Evolutionary conservation across 2,888 invertebrate genomes (phyloP).

Genomic region (Melieria crassipennis): DNA sequence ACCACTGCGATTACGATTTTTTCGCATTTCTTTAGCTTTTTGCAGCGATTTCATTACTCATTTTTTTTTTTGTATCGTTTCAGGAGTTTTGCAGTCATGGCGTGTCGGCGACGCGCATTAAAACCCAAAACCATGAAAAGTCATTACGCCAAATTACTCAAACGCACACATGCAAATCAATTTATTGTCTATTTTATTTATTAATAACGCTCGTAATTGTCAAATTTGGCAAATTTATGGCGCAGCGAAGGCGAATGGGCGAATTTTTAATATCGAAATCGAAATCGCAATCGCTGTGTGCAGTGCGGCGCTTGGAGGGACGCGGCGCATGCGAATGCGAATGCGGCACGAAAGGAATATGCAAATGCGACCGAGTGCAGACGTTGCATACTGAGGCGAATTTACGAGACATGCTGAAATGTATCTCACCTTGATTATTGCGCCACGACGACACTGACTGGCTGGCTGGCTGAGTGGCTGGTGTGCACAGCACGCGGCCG

Average conservation of each 20-base stretch:
- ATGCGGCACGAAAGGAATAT: slow-evolving; percentile 1
- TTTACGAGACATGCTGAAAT: slow-evolving; percentile 64
- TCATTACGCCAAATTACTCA: no score
- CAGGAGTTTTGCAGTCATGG: no score
- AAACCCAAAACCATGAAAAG: no score
- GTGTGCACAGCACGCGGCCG: background rate
- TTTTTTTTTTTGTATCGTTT: no score
- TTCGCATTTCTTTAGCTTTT: no score
- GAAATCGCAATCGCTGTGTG: background rate
- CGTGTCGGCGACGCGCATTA: no score
- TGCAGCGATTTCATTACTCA: no score
- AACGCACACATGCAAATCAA: slow-evolving; percentile 55
- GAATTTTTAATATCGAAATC: background rate
- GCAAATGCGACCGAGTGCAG: slow-evolving; percentile 6
- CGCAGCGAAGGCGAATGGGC: slow-evolving; percentile 1
- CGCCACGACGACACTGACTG: slow-evolving; percentile 12
- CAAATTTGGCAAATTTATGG: slow-evolving; percentile 64
- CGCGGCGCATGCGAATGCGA: background rate
- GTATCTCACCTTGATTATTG: slow-evolving; percentile 62
- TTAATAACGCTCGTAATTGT: slow-evolving; percentile 66
- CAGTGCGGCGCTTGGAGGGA: background rate
- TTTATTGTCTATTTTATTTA: slow-evolving; percentile 65
- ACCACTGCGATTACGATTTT: background rate
- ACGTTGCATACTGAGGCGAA: slow-evolving; percentile 40
- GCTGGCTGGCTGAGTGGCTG: slow-evolving; percentile 4